Evolutionary conservation across 2,888 invertebrate species (phyloP).

Genomic region (Trimorus sp.): DNA sequence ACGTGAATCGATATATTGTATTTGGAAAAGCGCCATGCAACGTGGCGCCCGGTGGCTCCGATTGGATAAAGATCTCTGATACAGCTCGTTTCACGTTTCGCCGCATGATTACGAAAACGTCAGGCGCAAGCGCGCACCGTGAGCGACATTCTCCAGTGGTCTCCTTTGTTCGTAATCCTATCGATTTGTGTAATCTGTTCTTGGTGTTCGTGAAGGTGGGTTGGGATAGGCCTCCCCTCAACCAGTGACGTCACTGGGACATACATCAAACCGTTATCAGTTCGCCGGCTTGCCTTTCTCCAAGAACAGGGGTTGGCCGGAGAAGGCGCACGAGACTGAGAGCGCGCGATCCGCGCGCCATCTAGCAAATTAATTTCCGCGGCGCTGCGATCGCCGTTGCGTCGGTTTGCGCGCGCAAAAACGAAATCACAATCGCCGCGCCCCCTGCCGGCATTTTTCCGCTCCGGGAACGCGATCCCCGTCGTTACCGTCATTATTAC

Average conservation of each 20-base stretch:
- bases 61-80: constrained; percentile 66
- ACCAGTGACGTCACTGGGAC: constrained; percentile 78
- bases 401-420: too few relatives aligned
- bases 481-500: constrained; percentile 41
- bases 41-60: constrained; percentile 54
- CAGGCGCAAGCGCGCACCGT: constrained; percentile 68
- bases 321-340: constrained; percentile 45
- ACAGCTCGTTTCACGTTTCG: constrained; percentile 67
- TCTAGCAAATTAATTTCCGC: too few relatives aligned
- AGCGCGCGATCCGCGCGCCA: constrained; percentile 12
- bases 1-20: constrained; percentile 49
- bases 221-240: constrained; percentile 70
- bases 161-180: constrained; percentile 77
- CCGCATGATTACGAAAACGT: constrained; percentile 69
- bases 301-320: constrained; percentile 62
- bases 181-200: constrained; percentile 80
- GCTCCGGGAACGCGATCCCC: not conserved
- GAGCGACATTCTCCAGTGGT: constrained; percentile 68
- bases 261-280: constrained; percentile 81
- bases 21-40: constrained; percentile 63
- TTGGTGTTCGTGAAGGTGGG: constrained; percentile 70
- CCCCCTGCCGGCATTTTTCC: not conserved
- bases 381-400: too few relatives aligned
- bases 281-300: constrained; percentile 72
- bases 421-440: not conserved